These are phyloP conservation scores for Neelides sp. DNA, from an alignment of 1,140 invertebrate species.

Conservation along the genomic window DNA sequence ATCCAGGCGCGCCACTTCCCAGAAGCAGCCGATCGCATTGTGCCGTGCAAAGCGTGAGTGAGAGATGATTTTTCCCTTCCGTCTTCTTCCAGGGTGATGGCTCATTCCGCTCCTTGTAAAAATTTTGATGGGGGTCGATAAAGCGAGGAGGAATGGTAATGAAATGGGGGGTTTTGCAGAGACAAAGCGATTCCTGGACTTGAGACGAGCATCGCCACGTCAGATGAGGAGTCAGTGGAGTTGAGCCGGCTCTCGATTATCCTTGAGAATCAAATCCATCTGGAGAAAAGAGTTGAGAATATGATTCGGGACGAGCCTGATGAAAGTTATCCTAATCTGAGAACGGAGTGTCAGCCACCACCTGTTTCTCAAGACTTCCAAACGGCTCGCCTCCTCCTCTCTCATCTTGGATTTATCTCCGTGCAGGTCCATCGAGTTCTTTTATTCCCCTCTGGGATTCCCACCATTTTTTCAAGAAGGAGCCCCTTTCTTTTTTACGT, in stretches of 20 bases:
- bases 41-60: slow-evolving; percentile 64
- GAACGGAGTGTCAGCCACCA: slow-evolving; percentile 64
- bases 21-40: slow-evolving; percentile 65
- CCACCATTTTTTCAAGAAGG: no score
- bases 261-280: slow-evolving; percentile 28
- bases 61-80: slow-evolving; percentile 20
- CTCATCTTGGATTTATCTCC: slow-evolving; percentile 83
- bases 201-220: slow-evolving; percentile 42
- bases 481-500: no score
- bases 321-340: slow-evolving; percentile 27
- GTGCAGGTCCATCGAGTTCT: no score
- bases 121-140: background rate
- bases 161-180: slow-evolving; percentile 38
- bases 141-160: slow-evolving; percentile 7
- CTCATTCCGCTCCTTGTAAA: background rate
- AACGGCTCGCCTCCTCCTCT: slow-evolving; percentile 81
- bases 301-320: slow-evolving; percentile 23
- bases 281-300: slow-evolving; percentile 23
- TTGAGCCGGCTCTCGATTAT: slow-evolving; percentile 42
- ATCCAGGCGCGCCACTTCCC: slow-evolving; percentile 56
- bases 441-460: no score
- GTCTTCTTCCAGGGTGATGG: slow-evolving; percentile 7
- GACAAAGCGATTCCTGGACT: slow-evolving; percentile 68
- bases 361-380: slow-evolving; percentile 47
- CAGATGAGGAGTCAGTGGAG: slow-evolving; percentile 39